Percentiles rank a stretch among this genome's conserved stretches.
Evolutionary conservation across 2,797 vertebrate genomes (phyloP).

Genomic region (Pseudomugil gertrudae): DNA sequence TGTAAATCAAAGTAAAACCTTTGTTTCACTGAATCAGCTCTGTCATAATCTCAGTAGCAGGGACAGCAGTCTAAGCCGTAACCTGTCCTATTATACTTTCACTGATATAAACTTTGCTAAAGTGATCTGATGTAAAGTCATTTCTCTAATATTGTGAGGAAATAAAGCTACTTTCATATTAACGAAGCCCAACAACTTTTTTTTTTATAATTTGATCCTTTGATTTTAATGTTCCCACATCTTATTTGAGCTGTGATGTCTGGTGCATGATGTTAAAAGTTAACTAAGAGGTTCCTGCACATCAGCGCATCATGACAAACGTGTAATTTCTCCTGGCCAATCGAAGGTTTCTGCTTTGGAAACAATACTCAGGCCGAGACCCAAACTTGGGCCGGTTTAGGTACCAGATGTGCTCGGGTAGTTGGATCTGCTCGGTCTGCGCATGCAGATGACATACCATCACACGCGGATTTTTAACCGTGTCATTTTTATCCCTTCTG

Average conservation of each 20-base stretch:
- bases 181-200: background rate
- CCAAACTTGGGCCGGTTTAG: too few relatives aligned
- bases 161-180: background rate
- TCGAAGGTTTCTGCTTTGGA: too few relatives aligned
- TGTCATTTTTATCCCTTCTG: too few relatives aligned
- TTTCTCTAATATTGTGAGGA: slow-evolving; percentile 1
- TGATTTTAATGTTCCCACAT: background rate
- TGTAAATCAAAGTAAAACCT: background rate
- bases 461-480: too few relatives aligned
- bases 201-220: background rate
- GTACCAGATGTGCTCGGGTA: too few relatives aligned
- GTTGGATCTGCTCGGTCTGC: too few relatives aligned
- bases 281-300: background rate
- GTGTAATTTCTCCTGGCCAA: background rate
- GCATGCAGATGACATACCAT: too few relatives aligned
- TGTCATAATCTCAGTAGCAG: too few relatives aligned
- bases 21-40: too few relatives aligned
- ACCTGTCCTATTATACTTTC: background rate
- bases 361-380: too few relatives aligned
- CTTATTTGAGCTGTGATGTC: background rate
- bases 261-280: background rate
- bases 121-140: background rate
- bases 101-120: background rate
- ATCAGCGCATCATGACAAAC: background rate
- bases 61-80: too few relatives aligned